Conservation (phyloP, 2,113 vertebrate genomes). For the Sinocyclocheilus grahami region DNA sequence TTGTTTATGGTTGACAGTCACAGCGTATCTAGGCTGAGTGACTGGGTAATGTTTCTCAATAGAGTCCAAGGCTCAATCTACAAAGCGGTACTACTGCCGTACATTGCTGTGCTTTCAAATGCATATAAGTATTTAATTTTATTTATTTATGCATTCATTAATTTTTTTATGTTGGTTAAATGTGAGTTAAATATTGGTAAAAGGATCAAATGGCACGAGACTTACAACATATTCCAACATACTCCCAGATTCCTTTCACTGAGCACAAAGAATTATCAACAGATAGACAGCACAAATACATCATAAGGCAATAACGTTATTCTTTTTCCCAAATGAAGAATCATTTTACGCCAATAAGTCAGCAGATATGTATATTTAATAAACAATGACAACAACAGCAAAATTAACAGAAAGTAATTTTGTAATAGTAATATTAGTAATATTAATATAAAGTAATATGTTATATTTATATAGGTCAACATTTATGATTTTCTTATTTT, state of each 20-base stretch:
- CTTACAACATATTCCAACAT: no score
- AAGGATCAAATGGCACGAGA: background rate
- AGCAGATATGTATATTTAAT: constrained; percentile 22
- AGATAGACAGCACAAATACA: background rate
- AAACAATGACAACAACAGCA: background rate
- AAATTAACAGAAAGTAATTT: background rate
- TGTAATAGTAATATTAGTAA: no score
- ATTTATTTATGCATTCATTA: background rate
- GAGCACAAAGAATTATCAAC: background rate
- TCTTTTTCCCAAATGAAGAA: background rate
- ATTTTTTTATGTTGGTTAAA: background rate
- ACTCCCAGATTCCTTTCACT: background rate
- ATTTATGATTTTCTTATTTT: background rate
- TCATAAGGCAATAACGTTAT: background rate
- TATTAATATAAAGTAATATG: background rate
- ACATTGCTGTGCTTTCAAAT: background rate
- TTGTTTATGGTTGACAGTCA: background rate
- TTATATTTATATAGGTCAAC: background rate
- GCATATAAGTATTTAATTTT: background rate
- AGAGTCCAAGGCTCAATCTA: no score
- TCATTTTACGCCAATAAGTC: background rate
- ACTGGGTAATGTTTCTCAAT: no score
- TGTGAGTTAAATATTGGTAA: background rate
- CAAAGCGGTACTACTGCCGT: no score
- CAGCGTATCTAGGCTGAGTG: no score